Evolutionary conservation across 2,113 vertebrate genomes (phyloP).

Genomic region (Trachemys scripta): DNA sequence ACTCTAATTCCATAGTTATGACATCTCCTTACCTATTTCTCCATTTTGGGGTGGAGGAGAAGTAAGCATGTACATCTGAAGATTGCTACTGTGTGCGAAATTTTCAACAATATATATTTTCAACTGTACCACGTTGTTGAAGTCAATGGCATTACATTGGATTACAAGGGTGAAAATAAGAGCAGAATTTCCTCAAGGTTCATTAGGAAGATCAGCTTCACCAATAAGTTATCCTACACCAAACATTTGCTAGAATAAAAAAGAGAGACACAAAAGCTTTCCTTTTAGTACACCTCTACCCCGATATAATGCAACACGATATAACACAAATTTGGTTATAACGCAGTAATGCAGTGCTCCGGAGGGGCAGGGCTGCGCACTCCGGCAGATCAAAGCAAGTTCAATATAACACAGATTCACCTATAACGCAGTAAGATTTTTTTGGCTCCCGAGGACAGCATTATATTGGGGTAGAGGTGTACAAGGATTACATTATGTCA

Average conservation of each 20-base stretch:
- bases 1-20: neutral
- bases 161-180: neutral
- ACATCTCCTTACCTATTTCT: rapidly evolving
- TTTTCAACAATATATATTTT: neutral
- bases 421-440: no score
- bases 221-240: neutral
- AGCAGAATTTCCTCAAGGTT: neutral
- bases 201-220: neutral
- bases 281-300: neutral
- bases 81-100: neutral
- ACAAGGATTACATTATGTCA: neutral
- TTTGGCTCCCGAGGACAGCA: no score
- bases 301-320: no score
- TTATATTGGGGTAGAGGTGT: no score
- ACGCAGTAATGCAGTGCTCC: no score
- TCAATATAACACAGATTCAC: no score
- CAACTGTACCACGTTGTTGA: neutral
- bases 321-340: no score
- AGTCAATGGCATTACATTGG: neutral
- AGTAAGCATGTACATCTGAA: neutral
- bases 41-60: neutral
- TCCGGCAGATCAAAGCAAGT: no score
- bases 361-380: no score
- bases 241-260: neutral
- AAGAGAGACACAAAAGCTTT: neutral